phyloP scores from a whole-genome alignment of 2,888 invertebrate genomes.

The Mycogona germanica region DNA sequence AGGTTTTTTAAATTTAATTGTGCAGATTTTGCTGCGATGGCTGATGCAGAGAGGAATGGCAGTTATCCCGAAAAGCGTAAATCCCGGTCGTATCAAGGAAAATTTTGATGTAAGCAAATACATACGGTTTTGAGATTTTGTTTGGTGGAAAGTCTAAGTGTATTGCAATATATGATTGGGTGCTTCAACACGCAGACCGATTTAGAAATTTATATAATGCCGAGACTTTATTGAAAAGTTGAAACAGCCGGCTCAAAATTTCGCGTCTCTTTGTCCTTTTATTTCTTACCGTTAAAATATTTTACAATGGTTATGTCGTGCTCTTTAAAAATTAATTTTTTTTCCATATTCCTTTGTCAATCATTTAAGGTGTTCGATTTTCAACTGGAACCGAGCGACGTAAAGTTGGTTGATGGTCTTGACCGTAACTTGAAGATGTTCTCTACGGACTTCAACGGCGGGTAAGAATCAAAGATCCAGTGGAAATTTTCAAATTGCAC shows the following conservation, averaged over 20 bases:
- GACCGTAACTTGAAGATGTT: neutral
- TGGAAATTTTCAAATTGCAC: too few relatives aligned
- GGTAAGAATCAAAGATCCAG: too few relatives aligned
- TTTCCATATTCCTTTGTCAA: neutral
- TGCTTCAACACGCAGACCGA: too few relatives aligned
- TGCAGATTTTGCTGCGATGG: conserved; percentile 29
- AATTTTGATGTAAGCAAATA: conserved; percentile 28
- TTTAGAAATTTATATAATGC: too few relatives aligned
- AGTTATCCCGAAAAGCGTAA: conserved; percentile 32
- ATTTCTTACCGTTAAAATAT: too few relatives aligned
- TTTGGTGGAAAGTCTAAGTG: neutral
- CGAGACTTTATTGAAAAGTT: too few relatives aligned
- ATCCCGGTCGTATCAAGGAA: conserved; percentile 27
- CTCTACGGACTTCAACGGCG: too few relatives aligned
- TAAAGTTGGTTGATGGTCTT: neutral
- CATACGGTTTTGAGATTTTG: neutral
- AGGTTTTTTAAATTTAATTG: conserved; percentile 5
- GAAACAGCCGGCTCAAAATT: too few relatives aligned
- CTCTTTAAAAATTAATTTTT: too few relatives aligned
- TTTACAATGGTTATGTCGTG: too few relatives aligned
- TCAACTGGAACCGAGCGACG: conserved; percentile 5
- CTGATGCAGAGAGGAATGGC: conserved; percentile 28
- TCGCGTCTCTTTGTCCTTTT: too few relatives aligned
- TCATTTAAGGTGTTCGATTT: conserved; percentile 11
- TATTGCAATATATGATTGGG: neutral